Evolutionary conservation across 2,888 invertebrate species (phyloP), one percentile per base, ranked within the genome.

Genomic region (Fragum fragum): DNA sequence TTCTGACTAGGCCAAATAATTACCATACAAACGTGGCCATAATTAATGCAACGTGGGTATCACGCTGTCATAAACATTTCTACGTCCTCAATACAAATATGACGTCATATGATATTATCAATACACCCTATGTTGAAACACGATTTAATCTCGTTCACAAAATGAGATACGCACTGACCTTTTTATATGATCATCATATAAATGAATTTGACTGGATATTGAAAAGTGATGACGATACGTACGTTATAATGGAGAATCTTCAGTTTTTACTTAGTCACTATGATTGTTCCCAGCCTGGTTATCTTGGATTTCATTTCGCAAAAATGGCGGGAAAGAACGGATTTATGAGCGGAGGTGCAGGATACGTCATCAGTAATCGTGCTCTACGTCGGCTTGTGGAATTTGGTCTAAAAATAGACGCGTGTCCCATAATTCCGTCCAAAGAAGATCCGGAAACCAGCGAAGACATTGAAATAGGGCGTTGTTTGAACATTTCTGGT

Each of bases 191-290:
- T 88, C 95, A 98, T 70, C 91, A 98, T 93, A 95, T 96, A 73
- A 96, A 98, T 88, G 96, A 98, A 73, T 98, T 97, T 1, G 99
- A 99, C 95, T 99, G 98, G 98, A 98, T 99, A 94, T 95, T 99
- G 90, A 99, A 99, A 94, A 99, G 99, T 26, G 99, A 99, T 92
- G 99, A 99, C 94, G 99, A 99, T 93, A 99, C 99, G 96, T 99
- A 98, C 94, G 98, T 99, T 36, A 96, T 99, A 39, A 96, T 99
- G 61, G 99, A 99, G 95, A 99, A 99, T 94, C 95, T 99, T 59
- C 96, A 99, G 21, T 97, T 97, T 92, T 97, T 99, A 97, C 94
- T 99, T 32, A 96, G 96, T 36, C 96, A 97, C 0, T 96, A 98
- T 92, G 96, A 96, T 89, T 95, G 97, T 0, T 95, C 95, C 0